phyloP scores from a whole-genome alignment of 2,888 invertebrate species.

The Nephrocerus scutellatus region DNA sequence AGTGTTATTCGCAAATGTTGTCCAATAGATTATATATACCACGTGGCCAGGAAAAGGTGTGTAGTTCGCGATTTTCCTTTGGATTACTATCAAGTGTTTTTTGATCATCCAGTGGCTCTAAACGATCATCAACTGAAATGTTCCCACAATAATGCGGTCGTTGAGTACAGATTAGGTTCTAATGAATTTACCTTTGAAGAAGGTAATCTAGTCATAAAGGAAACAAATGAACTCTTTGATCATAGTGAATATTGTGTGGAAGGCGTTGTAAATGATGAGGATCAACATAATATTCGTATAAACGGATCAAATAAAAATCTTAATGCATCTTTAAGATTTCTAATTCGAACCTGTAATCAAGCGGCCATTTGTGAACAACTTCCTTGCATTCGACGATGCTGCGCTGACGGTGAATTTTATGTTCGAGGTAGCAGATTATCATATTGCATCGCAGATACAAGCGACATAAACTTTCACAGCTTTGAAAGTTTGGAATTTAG shows the following conservation, averaged over 20 bases:
- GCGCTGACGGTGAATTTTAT: conserved; percentile 37
- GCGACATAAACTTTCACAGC: conserved; percentile 32
- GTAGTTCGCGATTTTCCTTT: conserved; percentile 22
- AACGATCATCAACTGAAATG: conserved; percentile 33
- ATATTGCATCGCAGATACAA: conserved; percentile 31
- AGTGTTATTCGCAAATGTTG: conserved; percentile 41
- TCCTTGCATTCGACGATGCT: conserved; percentile 42
- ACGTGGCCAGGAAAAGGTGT: conserved; percentile 28
- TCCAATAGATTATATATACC: conserved; percentile 34
- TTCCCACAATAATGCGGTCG: conserved; percentile 30
- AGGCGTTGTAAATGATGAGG: conserved; percentile 24
- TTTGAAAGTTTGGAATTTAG: conserved; percentile 33
- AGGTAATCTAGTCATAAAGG: conserved; percentile 25
- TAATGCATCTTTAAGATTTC: conserved; percentile 18
- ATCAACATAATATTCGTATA: conserved; percentile 12
- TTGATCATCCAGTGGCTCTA: conserved; percentile 31
- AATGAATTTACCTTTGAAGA: conserved; percentile 28
- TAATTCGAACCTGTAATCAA: conserved; percentile 21
- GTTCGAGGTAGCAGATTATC: conserved; percentile 32
- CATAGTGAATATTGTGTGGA: conserved; percentile 38
- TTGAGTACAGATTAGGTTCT: conserved; percentile 35
- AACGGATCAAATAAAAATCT: conserved; percentile 12
- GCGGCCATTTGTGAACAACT: conserved; percentile 33
- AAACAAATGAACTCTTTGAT: conserved; percentile 23
- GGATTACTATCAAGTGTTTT: conserved; percentile 29